Evolutionary conservation across 2,888 invertebrate genomes (phyloP).

Genomic region (Dynastes grantii): DNA sequence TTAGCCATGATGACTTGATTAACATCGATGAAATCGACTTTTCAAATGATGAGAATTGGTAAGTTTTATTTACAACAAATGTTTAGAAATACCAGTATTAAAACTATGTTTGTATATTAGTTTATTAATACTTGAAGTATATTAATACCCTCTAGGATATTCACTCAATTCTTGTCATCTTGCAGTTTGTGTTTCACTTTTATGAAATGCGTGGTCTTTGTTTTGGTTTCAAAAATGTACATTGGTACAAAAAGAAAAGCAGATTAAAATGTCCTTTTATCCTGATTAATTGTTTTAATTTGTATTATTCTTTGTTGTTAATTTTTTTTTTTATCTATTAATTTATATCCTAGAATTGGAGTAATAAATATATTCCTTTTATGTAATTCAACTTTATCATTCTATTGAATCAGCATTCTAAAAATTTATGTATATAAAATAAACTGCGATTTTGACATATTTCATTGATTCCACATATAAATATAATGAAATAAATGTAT

Average conservation of each 20-base stretch:
- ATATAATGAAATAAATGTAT: not conserved
- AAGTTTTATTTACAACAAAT: slow-evolving; percentile 60
- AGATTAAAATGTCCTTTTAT: too few relatives aligned
- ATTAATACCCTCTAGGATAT: too few relatives aligned
- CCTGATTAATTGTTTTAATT: too few relatives aligned
- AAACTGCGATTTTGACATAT: not conserved
- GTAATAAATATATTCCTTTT: too few relatives aligned
- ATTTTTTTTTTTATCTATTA: too few relatives aligned
- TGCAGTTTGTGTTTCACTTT: slow-evolving; percentile 46
- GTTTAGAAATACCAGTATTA: slow-evolving; percentile 35
- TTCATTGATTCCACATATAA: not conserved
- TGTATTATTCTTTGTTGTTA: too few relatives aligned
- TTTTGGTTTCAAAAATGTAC: too few relatives aligned
- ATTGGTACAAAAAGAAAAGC: too few relatives aligned
- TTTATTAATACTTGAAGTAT: too few relatives aligned
- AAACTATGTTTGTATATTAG: slow-evolving; percentile 43
- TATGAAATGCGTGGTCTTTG: too few relatives aligned
- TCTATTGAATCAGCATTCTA: not conserved
- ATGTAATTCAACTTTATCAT: not conserved
- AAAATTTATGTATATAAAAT: not conserved
- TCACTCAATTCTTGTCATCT: too few relatives aligned
- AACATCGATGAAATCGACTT: slow-evolving; percentile 75
- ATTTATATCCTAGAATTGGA: too few relatives aligned
- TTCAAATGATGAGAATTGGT: slow-evolving; percentile 77
- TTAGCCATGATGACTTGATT: slow-evolving; percentile 69